These are phyloP conservation scores for Corydoras maculifer DNA, from an alignment of 2,113 vertebrate genomes.

Conservation along the genomic window DNA sequence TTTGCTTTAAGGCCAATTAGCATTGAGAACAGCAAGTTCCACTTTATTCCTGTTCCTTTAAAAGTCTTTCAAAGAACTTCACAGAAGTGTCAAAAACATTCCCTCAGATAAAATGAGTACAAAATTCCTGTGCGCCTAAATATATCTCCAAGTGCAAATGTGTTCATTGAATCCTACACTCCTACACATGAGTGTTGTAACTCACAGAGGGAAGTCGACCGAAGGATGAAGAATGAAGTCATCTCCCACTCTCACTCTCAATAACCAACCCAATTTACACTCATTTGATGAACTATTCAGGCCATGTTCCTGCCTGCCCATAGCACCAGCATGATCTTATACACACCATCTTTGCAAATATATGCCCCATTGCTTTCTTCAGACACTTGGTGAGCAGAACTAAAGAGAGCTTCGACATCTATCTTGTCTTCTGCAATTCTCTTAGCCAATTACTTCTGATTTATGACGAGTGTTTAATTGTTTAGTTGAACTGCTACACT, in stretches of 20 bases:
- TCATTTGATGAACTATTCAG: conserved; percentile 1
- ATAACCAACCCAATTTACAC: conserved; percentile 27
- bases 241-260: conserved; percentile 1
- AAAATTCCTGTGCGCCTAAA: background rate
- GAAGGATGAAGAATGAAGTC: background rate
- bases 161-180: background rate
- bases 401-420: conserved; percentile 8
- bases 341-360: background rate
- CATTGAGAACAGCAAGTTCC: too few relatives aligned
- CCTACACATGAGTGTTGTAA: background rate
- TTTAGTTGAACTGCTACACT: background rate
- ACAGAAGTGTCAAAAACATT: too few relatives aligned
- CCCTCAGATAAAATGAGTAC: too few relatives aligned
- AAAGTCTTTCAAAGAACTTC: too few relatives aligned
- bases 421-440: conserved; percentile 7
- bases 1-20: too few relatives aligned
- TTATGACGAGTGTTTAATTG: conserved; percentile 5
- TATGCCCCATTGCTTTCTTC: conserved; percentile 15
- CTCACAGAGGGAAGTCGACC: background rate
- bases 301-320: conserved; percentile 28
- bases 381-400: conserved; percentile 5
- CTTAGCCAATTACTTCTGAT: conserved; percentile 21
- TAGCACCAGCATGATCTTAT: background rate
- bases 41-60: too few relatives aligned
- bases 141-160: background rate